phyloP scores from a whole-genome alignment of 2,113 vertebrate species.

The Stegostoma tigrinum region DNA sequence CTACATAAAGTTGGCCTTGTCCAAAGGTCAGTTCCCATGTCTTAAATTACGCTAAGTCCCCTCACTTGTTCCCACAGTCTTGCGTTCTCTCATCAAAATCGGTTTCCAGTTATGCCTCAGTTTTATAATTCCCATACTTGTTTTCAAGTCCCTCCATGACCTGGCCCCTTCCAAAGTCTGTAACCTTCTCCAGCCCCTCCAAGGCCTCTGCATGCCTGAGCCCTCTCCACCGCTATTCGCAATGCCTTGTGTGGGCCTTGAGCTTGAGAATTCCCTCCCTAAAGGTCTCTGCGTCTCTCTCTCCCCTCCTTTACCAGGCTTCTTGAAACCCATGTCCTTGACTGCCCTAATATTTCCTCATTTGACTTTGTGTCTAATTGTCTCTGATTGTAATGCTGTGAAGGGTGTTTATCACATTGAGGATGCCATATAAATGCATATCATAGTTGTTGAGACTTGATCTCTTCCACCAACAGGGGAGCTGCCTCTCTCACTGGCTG shows the following conservation, averaged over 20 bases:
- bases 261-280: not conserved
- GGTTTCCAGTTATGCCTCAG: not conserved
- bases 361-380: not conserved
- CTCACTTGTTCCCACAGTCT: not conserved
- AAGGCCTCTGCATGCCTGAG: not conserved
- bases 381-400: not conserved
- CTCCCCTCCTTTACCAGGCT: not conserved
- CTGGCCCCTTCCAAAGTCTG: not conserved
- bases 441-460: not conserved
- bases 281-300: not conserved
- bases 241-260: not conserved
- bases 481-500: slow-evolving; percentile 83
- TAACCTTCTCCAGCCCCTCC: not conserved
- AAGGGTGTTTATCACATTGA: not conserved
- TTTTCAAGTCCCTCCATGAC: not conserved
- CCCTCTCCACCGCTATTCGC: not conserved
- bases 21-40: not conserved
- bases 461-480: slow-evolving; percentile 62
- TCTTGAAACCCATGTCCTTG: not conserved
- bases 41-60: not conserved
- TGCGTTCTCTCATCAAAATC: not conserved
- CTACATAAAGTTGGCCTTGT: not conserved
- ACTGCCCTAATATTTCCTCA: not conserved
- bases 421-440: not conserved
- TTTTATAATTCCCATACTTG: not conserved